Percentiles rank a stretch among this genome's conserved stretches.
Evolutionary conservation across 1,140 invertebrate genomes (phyloP).

Genomic region (Pinna nobilis): DNA sequence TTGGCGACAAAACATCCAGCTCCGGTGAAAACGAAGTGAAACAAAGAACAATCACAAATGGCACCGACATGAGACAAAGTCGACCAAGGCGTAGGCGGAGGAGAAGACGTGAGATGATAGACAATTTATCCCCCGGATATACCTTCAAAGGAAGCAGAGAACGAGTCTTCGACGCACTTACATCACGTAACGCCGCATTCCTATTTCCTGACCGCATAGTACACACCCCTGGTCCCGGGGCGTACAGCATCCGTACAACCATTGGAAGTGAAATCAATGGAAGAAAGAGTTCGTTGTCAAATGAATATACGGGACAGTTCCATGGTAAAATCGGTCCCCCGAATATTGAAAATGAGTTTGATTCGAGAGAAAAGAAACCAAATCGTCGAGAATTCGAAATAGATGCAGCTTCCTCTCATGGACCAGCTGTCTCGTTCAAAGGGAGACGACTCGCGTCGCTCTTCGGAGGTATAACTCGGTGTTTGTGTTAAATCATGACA

Average conservation of each 20-base stretch:
- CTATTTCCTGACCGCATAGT: constrained; percentile 46
- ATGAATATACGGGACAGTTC: constrained; percentile 21
- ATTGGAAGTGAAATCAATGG: constrained; percentile 25
- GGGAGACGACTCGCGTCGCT: constrained; percentile 36
- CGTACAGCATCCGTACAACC: constrained; percentile 46
- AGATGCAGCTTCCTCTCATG: background rate
- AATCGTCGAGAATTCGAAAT: constrained; percentile 16
- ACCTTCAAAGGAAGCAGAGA: constrained; percentile 29
- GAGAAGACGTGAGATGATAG: too few relatives aligned
- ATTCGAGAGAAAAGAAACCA: constrained; percentile 21
- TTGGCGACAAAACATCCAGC: too few relatives aligned
- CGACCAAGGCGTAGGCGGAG: too few relatives aligned
- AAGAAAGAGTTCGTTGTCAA: constrained; percentile 1
- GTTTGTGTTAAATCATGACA: background rate
- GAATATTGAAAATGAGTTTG: constrained; percentile 24
- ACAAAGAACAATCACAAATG: too few relatives aligned
- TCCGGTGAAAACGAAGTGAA: too few relatives aligned
- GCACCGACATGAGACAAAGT: too few relatives aligned
- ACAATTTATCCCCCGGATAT: constrained; percentile 14
- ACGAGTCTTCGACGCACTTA: constrained; percentile 13
- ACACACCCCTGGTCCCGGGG: constrained; percentile 47
- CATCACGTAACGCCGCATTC: constrained; percentile 47
- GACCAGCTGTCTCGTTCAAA: constrained; percentile 28
- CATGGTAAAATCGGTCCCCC: constrained; percentile 21
- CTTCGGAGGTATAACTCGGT: constrained; percentile 31